phyloP scores from a whole-genome alignment of 2,797 vertebrate genomes.

The Microctenopoma steveboyesi region DNA sequence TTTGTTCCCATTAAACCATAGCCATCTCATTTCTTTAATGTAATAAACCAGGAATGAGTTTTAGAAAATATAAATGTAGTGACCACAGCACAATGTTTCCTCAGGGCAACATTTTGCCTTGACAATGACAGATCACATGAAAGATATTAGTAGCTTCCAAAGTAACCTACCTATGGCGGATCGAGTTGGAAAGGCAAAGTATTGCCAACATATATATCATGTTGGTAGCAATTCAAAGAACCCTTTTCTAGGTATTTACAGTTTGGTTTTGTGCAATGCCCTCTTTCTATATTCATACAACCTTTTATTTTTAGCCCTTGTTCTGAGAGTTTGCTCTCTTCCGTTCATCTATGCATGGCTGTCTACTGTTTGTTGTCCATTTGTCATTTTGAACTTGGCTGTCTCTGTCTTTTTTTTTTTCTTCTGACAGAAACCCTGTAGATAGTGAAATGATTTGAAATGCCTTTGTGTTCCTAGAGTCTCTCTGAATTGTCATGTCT shows the following conservation, averaged over 20 bases:
- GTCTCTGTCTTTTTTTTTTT: slow-evolving; percentile 12
- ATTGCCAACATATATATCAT: slow-evolving; percentile 23
- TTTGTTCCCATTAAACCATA: slow-evolving; percentile 52
- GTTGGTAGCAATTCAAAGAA: slow-evolving; percentile 16
- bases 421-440: not conserved
- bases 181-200: slow-evolving; percentile 22
- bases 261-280: slow-evolving; percentile 22
- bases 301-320: slow-evolving; percentile 33
- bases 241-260: slow-evolving; percentile 21
- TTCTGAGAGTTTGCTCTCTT: slow-evolving; percentile 22
- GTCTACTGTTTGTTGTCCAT: slow-evolving; percentile 42
- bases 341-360: slow-evolving; percentile 33
- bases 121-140: slow-evolving; percentile 21
- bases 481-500: slow-evolving; percentile 23
- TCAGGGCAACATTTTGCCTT: slow-evolving; percentile 28
- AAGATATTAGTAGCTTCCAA: slow-evolving; percentile 13
- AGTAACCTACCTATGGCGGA: slow-evolving; percentile 10
- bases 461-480: slow-evolving; percentile 38
- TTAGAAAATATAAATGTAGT: slow-evolving; percentile 23
- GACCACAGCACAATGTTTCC: slow-evolving; percentile 20
- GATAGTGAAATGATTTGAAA: slow-evolving; percentile 12
- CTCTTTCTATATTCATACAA: slow-evolving; percentile 30
- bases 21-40: slow-evolving; percentile 43
- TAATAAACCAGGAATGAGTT: slow-evolving; percentile 36
- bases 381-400: slow-evolving; percentile 41